Evolutionary conservation across 1,140 invertebrate genomes (phyloP), one percentile per base, ranked within the genome.

Genomic region (Bathynomus jamesi): DNA sequence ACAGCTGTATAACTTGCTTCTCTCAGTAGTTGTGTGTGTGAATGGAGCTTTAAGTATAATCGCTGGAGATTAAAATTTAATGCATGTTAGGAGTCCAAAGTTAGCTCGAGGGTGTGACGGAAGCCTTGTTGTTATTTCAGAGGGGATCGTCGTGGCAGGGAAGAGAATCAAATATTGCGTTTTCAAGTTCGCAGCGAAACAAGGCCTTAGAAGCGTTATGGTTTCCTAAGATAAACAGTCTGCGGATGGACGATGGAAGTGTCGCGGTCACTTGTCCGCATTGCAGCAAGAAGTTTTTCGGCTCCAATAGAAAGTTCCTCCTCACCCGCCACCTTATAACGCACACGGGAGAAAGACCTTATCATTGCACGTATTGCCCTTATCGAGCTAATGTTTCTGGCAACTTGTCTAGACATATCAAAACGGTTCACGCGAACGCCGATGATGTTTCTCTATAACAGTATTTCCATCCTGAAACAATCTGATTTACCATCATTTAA

Each of bases 331-430:
- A 78, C 64, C 69, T 71, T 65, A 66, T 74, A 25, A 78, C 76
- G 24, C 84, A 85, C 40, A 79, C 79, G 61, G 83, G 79, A 4
- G 80, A 81, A 31, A 82, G 79, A 69, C 83, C 83, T 0, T 83
- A 83, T 62, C 70, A 75, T 28, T 85, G 85, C 69, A 79, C 83
- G 31, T 76, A 82, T 28, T 85, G 85, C 69, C 80, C 78, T 0
- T 84, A 85, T 32, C 71, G 78, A 32, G 75, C 75, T 7, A 76
- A 76, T 69, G 75, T 76, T 17, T 76, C 75, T 32, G 74, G 75
- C 71, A 76, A 76, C 60, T 67, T 76, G 4, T 70, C 70, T 3
- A 29, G 75, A 40, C 75, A 76, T 64, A 27, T 76, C 29, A 68
- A 71, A 30, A 73, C 71, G 21, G 71, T 76, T 46, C 72, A 76